Evolutionary conservation across 2,113 vertebrate species (phyloP).

Genomic region (Catharus fuscescens): DNA sequence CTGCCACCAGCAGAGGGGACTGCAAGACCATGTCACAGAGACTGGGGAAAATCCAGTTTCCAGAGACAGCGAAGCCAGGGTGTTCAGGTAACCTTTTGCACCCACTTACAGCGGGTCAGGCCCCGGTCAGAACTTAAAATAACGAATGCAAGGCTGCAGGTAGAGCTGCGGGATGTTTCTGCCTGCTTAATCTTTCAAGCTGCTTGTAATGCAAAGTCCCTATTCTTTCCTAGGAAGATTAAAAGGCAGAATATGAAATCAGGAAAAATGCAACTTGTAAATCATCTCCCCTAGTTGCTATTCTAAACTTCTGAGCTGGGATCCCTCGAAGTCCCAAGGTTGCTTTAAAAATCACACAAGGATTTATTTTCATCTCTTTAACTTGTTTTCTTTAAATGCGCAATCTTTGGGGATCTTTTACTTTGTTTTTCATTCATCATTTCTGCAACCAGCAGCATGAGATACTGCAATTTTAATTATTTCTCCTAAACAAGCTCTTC

Average conservation of each 20-base stretch:
- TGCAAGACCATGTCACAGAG: background rate
- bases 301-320: background rate
- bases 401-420: background rate
- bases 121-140: background rate
- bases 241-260: background rate
- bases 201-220: background rate
- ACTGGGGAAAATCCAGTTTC: background rate
- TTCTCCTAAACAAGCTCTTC: background rate
- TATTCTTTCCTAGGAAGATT: background rate
- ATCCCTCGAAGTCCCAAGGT: background rate
- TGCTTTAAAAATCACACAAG: background rate
- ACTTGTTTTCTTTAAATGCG: background rate
- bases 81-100: background rate
- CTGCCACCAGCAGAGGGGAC: constrained; percentile 58
- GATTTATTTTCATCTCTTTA: background rate
- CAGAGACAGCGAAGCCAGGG: accelerated
- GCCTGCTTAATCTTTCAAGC: background rate
- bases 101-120: background rate
- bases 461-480: background rate
- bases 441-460: background rate
- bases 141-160: background rate
- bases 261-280: background rate
- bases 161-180: background rate
- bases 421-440: background rate
- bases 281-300: background rate